Base-by-base conservation (phyloP, 2,888 invertebrate genomes). In the Folsomia manolachei region DNA sequence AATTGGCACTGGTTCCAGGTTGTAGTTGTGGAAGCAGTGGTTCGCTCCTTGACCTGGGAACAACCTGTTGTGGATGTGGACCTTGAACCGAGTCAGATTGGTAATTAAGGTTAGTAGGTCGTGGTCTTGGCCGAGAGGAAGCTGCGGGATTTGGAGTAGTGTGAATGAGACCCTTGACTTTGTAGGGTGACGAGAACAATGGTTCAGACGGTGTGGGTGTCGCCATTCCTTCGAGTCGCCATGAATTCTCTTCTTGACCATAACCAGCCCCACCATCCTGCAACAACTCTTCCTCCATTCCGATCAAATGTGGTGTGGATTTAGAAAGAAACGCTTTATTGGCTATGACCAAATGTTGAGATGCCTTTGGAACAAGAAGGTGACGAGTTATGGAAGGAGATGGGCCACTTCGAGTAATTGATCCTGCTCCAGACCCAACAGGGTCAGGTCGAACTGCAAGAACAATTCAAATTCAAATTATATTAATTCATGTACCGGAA, bases 281-380 rank as follows among this genome's bases (percentile, higher is more conserved):
- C n/a, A n/a, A n/a, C n/a, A n/a, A n/a, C n/a, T n/a, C n/a, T n/a
- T n/a, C n/a, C 4, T 39, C 39, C 39, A 39, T 14, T 14, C 39
- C 39, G 39, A 56, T 7, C 7, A 56, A 19, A 7, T 56, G 19
- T 19, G 56, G 56, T 7, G 56, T 56, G 19, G 56, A 56, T 19
- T 56, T 56, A 14, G 56, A 56, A 19, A 56, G 56, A 56, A 56
- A 56, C 19, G 56, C 56, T 56, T 56, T 56, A 19, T 56, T 56
- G 7, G 56, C 56, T 56, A 56, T 56, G 11, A 56, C 56, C 56
- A 56, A 56, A 56, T 56, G 18, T 21, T 56, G 11, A 19, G 56
- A 56, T 56, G 56, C 19, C n/a, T 56, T 56, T 39, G 39, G 39
- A 39, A 39, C 39, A 14, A 39, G 39, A 14, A 39, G 39, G 14